Evolutionary conservation across 2,888 invertebrate genomes (phyloP).

Genomic region (Eudiplozoon nipponicum): DNA sequence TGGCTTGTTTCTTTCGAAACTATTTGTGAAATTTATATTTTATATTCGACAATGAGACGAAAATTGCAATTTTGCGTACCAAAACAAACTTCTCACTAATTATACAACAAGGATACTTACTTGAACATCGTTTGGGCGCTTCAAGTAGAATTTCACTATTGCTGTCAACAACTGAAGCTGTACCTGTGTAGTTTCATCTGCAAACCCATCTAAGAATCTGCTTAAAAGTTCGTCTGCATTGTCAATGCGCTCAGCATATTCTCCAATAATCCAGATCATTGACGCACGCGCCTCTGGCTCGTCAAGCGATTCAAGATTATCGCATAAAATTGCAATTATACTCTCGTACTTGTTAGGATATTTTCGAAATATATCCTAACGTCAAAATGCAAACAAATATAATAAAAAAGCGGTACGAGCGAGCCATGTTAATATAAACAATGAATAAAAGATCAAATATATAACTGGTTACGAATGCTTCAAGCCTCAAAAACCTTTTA

Average conservation of each 20-base stretch:
- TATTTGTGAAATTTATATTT: too few species aligned
- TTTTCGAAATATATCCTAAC: conserved; percentile 35
- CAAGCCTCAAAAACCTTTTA: too few species aligned
- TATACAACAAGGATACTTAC: background rate
- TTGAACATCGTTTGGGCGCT: conserved; percentile 37
- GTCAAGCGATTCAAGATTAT: conserved; percentile 83
- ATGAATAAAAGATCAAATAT: too few species aligned
- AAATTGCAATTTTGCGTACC: too few species aligned
- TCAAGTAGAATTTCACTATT: conserved; percentile 84
- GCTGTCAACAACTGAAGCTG: conserved; percentile 82
- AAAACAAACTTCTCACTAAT: too few species aligned
- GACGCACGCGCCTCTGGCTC: conserved; percentile 92
- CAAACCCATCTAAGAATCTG: conserved; percentile 85
- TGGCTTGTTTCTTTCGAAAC: too few species aligned
- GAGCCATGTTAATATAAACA: too few species aligned
- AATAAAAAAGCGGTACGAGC: conserved; percentile 5
- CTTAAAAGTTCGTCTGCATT: conserved; percentile 90
- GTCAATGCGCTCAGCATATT: conserved; percentile 93
- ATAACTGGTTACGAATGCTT: too few species aligned
- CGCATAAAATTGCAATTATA: conserved; percentile 87
- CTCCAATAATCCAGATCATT: conserved; percentile 62
- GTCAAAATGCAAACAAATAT: too few species aligned
- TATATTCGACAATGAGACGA: too few species aligned
- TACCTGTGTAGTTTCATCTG: conserved; percentile 63
- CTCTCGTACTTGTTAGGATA: conserved; percentile 99